phyloP scores from a whole-genome alignment of 2,797 vertebrate genomes.

The Pipistrellus nathusii region DNA sequence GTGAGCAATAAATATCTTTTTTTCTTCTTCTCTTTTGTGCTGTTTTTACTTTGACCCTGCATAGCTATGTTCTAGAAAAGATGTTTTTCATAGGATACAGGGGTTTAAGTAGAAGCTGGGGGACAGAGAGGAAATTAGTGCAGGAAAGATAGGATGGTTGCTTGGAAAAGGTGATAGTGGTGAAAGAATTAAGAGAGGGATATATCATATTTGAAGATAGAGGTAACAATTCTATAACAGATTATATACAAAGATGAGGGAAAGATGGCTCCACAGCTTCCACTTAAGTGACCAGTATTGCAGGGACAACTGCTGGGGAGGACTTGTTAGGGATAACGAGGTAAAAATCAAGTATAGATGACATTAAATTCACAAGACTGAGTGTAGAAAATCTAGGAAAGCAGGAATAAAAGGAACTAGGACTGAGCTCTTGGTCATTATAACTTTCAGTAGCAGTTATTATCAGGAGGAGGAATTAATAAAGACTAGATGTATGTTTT shows the following conservation, averaged over 20 bases:
- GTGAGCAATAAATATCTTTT: neutral
- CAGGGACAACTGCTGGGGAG: neutral
- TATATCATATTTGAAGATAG: neutral
- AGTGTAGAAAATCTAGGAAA: neutral
- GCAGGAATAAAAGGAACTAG: neutral
- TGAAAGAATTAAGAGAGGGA: neutral
- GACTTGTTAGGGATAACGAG: neutral
- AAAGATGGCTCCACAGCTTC: neutral
- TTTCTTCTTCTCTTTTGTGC: neutral
- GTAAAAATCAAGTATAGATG: neutral
- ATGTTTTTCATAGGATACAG: neutral
- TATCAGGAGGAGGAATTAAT: neutral
- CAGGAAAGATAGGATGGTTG: neutral
- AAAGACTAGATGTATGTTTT: neutral
- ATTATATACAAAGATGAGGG: neutral
- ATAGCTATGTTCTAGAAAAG: neutral
- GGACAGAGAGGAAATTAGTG: neutral
- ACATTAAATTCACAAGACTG: neutral
- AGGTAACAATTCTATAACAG: neutral
- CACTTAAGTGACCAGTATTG: neutral
- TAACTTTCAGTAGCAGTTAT: neutral
- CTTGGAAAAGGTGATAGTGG: neutral
- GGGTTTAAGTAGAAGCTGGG: neutral
- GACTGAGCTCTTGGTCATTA: neutral
- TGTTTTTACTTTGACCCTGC: neutral